Conservation (phyloP, 2,797 vertebrate species). For the Eupleurogrammus muticus region DNA sequence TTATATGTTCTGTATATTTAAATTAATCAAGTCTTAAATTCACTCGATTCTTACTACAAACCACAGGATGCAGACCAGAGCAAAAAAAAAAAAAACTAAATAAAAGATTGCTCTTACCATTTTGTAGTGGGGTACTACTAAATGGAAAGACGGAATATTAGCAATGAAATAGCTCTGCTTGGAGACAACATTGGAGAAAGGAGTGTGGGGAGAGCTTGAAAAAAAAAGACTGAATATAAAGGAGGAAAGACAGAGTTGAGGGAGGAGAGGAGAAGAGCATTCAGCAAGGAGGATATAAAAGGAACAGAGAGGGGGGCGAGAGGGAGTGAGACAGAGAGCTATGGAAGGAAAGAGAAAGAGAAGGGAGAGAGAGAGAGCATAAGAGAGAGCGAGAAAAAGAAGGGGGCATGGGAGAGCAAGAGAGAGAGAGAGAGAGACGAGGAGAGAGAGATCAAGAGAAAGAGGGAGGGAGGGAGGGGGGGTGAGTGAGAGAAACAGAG, state of each 20-base stretch:
- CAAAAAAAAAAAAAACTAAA: conserved; percentile 71
- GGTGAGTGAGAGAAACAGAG: conserved; percentile 81
- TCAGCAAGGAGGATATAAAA: conserved; percentile 88
- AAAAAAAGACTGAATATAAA: conserved; percentile 85
- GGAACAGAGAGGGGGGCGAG: conserved; percentile 82
- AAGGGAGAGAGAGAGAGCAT: conserved; percentile 69
- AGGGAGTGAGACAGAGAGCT: conserved; percentile 80
- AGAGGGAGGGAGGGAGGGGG: conserved; percentile 70
- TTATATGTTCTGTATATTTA: conserved; percentile 38
- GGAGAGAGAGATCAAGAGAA: conserved; percentile 49
- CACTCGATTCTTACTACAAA: conserved; percentile 49
- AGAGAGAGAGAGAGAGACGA: conserved; percentile 74
- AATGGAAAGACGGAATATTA: conserved; percentile 84
- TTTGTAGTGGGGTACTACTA: conserved; percentile 74
- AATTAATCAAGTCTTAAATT: conserved; percentile 59
- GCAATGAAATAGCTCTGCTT: conserved; percentile 83
- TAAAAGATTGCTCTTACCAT: conserved; percentile 79
- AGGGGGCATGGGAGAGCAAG: conserved; percentile 74
- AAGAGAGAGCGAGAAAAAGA: conserved; percentile 70
- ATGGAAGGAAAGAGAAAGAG: conserved; percentile 78
- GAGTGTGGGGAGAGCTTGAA: conserved; percentile 81
- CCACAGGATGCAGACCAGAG: conserved; percentile 66
- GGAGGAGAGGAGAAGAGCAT: conserved; percentile 87
- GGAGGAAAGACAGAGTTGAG: conserved; percentile 86
- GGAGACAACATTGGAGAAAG: conserved; percentile 82